Evolutionary conservation across 2,888 invertebrate species (phyloP).

Genomic region (Agrochola circellaris): DNA sequence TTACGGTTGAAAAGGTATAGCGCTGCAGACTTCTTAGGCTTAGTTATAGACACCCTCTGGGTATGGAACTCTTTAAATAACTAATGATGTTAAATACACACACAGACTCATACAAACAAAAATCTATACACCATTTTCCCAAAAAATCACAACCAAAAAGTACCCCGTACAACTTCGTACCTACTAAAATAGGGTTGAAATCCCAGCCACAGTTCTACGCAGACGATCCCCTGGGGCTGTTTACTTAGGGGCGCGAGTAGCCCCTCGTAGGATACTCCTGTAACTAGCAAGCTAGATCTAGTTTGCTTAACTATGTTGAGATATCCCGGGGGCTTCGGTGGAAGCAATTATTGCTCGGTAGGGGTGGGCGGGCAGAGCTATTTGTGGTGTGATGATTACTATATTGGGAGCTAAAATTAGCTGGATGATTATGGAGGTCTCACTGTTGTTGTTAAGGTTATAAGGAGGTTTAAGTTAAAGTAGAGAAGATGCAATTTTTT

Average conservation of each 20-base stretch:
- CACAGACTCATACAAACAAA: background rate
- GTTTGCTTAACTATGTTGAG: constrained; percentile 44
- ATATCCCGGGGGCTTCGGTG: constrained; percentile 26
- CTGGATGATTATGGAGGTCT: background rate
- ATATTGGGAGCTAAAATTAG: background rate
- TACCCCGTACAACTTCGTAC: background rate
- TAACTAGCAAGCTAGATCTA: constrained; percentile 27
- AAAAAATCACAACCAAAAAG: no score
- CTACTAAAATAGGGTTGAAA: background rate
- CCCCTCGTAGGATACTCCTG: constrained; percentile 13
- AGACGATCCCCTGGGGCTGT: constrained; percentile 40
- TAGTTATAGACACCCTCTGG: background rate
- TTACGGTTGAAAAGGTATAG: no score
- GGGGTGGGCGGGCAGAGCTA: background rate
- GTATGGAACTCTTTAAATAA: no score
- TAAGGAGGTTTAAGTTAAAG: background rate
- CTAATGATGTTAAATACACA: background rate
- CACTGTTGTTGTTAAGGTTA: background rate
- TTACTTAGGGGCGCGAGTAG: constrained; percentile 44
- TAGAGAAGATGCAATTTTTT: no score
- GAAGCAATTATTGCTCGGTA: constrained; percentile 34
- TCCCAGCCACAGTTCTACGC: background rate
- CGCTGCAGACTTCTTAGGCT: background rate
- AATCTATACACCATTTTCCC: background rate
- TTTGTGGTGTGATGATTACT: background rate